Evolutionary conservation across 2,797 vertebrate species (phyloP), one percentile per base, ranked within the genome.

Genomic region (Tokudaia muenninki): DNA sequence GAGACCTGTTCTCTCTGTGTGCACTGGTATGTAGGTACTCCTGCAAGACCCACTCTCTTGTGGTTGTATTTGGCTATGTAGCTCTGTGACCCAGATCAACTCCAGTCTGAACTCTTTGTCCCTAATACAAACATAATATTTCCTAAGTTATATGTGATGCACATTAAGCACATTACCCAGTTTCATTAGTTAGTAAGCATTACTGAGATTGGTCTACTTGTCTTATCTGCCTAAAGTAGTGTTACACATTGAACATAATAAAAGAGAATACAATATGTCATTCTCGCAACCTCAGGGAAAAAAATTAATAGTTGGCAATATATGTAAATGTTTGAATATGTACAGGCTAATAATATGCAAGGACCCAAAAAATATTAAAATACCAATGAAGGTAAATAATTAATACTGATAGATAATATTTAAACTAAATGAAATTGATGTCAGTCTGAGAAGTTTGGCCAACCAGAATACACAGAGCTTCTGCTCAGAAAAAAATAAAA

Each of bases 241-340:
- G 6, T 80, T 87, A 41, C 16, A 65, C 94, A 90, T 61, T 65
- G 26, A 70, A 17, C n/a, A 92, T 52, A 78, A n/a, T 95, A 91
- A 96, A 90, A 78, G 74, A 93, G 26, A 21, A 89, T 94, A 78
- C 1, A 87, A 2, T 80, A 10, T 90, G 94, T 96, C 50, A 80
- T 89, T 83, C 34, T 93, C 8, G 59, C 63, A 44, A 41, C 14
- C 81, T 41, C 65, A 22, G 34, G 67, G 63, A 47, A 5, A 5
- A 5, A 65, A 86, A 91, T 72, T 94, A 78, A 86, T 65, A 65
- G 72, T 94, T 55, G 90, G 57, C 65, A 77, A n/a, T 94, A 44
- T 34, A 52, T 7, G 50, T 11, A 88, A 47, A 41, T 59, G 50
- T 92, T 77, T 0, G 84, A 75, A 90, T 80, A 77, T 24, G 37